Evolutionary conservation across 2,888 invertebrate genomes (phyloP).

Genomic region (Subacronicta megacephala): DNA sequence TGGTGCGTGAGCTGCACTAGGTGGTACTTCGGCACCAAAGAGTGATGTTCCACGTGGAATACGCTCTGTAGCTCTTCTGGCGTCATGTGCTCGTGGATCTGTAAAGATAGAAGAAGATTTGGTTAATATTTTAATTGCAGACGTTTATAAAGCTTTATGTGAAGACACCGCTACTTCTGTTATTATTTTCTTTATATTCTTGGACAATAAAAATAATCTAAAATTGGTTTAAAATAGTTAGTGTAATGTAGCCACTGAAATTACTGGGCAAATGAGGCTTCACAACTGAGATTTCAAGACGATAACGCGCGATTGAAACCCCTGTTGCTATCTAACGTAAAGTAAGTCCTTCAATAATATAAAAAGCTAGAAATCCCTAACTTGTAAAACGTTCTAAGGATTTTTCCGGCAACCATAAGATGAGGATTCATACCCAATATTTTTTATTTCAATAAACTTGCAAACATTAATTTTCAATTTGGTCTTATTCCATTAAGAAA

Average conservation of each 20-base stretch:
- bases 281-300: too few species aligned
- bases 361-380: too few species aligned
- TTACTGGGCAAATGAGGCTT: too few species aligned
- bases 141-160: too few species aligned
- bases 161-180: too few species aligned
- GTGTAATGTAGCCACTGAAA: too few species aligned
- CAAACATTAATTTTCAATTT: constrained; percentile 11
- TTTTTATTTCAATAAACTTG: background rate
- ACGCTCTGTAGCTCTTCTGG: constrained; percentile 94
- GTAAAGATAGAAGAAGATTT: constrained; percentile 80
- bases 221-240: too few species aligned
- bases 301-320: too few species aligned
- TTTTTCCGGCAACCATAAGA: background rate
- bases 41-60: constrained; percentile 95
- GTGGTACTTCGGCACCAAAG: constrained; percentile 95
- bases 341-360: too few species aligned
- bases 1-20: constrained; percentile 93
- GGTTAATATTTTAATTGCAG: constrained; percentile 12
- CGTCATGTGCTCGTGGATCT: constrained; percentile 97
- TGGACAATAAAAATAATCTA: too few species aligned
- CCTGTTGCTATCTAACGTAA: too few species aligned
- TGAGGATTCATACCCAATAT: background rate
- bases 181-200: too few species aligned
- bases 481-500: constrained; percentile 9
- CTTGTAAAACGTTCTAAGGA: background rate